Percentiles rank a stretch among this genome's conserved stretches.
Conservation (phyloP, 2,797 vertebrate genomes). For the Alcedo quadribrachys region DNA sequence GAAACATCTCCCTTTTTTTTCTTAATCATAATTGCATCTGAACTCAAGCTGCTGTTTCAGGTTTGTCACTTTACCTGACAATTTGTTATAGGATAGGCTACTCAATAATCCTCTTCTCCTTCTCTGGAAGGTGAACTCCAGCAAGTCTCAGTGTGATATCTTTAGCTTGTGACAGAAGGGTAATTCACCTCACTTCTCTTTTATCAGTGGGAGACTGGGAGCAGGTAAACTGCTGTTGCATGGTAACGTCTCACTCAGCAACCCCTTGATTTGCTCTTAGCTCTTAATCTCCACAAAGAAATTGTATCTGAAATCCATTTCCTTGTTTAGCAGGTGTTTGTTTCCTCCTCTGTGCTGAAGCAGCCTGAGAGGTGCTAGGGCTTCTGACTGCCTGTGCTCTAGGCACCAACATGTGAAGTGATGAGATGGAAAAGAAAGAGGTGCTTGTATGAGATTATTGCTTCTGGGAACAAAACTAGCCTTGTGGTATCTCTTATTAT, state of each 20-base stretch:
- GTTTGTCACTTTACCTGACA: neutral
- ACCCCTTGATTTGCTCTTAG: slow-evolving; percentile 4
- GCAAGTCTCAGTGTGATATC: neutral
- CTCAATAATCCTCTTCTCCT: neutral
- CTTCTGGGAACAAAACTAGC: neutral
- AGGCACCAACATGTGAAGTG: neutral
- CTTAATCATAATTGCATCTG: neutral
- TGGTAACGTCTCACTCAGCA: neutral
- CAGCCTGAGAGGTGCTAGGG: neutral
- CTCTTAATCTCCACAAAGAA: neutral
- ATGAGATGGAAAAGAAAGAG: neutral
- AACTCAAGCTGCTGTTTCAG: neutral
- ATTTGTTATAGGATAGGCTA: neutral
- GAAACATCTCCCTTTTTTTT: neutral
- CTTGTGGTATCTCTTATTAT: neutral
- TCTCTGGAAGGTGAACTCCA: neutral
- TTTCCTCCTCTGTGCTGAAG: neutral
- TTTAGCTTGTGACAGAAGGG: neutral
- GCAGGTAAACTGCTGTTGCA: neutral
- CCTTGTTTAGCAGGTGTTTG: neutral
- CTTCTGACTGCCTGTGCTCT: neutral
- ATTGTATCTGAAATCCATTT: neutral
- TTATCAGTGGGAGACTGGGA: neutral
- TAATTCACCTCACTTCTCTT: neutral
- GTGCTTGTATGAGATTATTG: neutral